Percentiles rank a stretch among this genome's conserved stretches.
These are phyloP conservation scores for Lampris incognitus DNA, from an alignment of 2,113 vertebrate genomes.

Conservation along the genomic window DNA sequence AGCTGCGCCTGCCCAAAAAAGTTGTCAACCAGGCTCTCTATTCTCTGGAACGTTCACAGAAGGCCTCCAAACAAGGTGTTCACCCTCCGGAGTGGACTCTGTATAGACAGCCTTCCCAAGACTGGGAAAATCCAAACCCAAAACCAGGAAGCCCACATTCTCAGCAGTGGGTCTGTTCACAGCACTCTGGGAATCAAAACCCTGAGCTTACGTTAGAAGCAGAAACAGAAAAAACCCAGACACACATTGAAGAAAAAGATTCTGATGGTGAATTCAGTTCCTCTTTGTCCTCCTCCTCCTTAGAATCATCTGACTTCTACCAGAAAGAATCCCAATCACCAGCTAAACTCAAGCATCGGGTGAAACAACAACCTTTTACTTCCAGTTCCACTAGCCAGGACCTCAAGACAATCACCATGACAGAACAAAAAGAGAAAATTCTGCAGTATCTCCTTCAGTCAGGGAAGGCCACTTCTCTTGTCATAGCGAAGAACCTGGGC, in stretches of 20 bases:
- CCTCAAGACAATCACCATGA: conserved; percentile 70
- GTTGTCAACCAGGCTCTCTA: conserved; percentile 87
- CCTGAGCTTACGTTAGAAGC: conserved; percentile 28
- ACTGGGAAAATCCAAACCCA: background rate
- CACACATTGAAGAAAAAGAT: conserved; percentile 20
- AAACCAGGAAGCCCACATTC: background rate
- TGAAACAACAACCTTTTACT: background rate
- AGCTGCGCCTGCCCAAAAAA: conserved; percentile 82
- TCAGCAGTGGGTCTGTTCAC: background rate
- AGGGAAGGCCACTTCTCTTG: conserved; percentile 79
- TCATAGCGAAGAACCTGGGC: conserved; percentile 89
- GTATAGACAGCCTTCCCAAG: conserved; percentile 27
- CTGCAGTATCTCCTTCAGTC: conserved; percentile 83
- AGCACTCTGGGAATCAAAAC: conserved; percentile 15
- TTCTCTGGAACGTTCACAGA: conserved; percentile 72
- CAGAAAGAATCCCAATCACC: conserved; percentile 38
- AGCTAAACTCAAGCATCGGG: conserved; percentile 3
- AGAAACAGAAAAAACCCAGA: conserved; percentile 19
- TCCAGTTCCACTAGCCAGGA: conserved; percentile 19
- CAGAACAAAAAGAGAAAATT: conserved; percentile 87
- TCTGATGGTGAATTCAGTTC: conserved; percentile 66
- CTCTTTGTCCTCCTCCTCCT: conserved; percentile 48
- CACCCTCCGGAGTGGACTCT: conserved; percentile 86
- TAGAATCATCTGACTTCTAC: conserved; percentile 57
- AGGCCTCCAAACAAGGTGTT: conserved; percentile 66